These are phyloP conservation scores for Laticauda laticaudata DNA, from an alignment of 2,113 vertebrate species.

Conservation along the genomic window DNA sequence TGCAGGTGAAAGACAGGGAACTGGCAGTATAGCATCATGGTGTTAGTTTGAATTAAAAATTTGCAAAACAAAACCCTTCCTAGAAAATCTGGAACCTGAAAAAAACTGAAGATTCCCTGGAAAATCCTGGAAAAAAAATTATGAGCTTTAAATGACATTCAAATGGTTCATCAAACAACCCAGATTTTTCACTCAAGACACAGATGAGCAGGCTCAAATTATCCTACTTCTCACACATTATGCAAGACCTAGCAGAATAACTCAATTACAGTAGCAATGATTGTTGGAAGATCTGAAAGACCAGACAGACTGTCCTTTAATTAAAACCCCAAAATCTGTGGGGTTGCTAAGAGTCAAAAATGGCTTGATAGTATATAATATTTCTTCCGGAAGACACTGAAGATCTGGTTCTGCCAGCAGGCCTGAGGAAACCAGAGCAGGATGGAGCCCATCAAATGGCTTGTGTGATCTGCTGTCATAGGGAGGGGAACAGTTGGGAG, in stretches of 20 bases:
- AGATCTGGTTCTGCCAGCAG: too few species aligned
- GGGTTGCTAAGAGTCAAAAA: neutral
- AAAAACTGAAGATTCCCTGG: neutral
- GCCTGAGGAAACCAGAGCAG: too few species aligned
- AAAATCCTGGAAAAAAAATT: neutral
- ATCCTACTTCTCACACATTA: neutral
- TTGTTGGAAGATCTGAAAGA: neutral
- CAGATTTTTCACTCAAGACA: neutral
- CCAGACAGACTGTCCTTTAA: neutral
- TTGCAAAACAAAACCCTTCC: neutral
- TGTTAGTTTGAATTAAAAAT: neutral
- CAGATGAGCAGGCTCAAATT: neutral
- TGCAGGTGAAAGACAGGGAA: conserved; percentile 9
- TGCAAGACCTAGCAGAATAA: too few species aligned
- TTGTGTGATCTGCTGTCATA: too few species aligned
- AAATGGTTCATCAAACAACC: neutral
- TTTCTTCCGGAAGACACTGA: neutral
- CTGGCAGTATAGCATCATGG: neutral
- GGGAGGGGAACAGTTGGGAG: too few species aligned
- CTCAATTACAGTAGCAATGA: neutral
- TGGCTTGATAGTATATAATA: neutral
- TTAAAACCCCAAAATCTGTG: neutral
- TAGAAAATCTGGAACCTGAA: neutral
- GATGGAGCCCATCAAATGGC: too few species aligned
- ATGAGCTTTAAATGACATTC: neutral